Evolutionary conservation across 2,113 vertebrate species (phyloP), one percentile per base, ranked within the genome.

Genomic region (Lontra canadensis): DNA sequence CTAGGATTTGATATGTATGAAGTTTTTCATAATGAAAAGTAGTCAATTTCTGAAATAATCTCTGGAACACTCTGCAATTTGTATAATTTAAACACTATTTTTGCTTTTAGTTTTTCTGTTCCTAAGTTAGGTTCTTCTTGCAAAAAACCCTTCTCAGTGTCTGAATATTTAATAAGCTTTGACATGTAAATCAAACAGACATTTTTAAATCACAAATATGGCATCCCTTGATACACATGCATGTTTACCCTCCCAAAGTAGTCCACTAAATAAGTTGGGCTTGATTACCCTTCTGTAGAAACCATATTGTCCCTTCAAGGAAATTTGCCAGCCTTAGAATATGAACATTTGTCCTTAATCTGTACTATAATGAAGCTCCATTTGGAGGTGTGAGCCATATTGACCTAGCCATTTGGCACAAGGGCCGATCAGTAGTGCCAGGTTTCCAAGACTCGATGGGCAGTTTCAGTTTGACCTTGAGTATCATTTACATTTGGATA

Each of bases 71-170:
- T 90, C 34, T 90, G 29, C 11, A 90, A 25, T 63, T 87, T 47
- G 39, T 81, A 59, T 49, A 44, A 34, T 87, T 95, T 74, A 67
- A 79, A 15, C 63, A 21, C n/a, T 84, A 25, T 63, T 97, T 94
- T 88, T 76, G 3, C 73, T 92, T 73, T 74, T 67, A 49, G 11
- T 65, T 79, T 89, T 85, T 74, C 79, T 96, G 21, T 96, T 80
- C 44, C 63, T 85, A 36, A 63, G 34, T 79, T 42, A 85, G 13
- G 81, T 80, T 74, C 17, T 94, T 83, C 88, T 80, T 94, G 8
- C 25, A 88, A 4, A 73, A 52, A 47, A 49, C 42, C 36, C 18
- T 90, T 87, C 82, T 94, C 44, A 18, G 23, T 88, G 88, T 55
- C 47, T 87, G 52, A 82, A 4, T 82, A 49, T 87, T 76, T 94